These are phyloP conservation scores for Delia radicum DNA, from an alignment of 1,140 invertebrate genomes.

Conservation along the genomic window DNA sequence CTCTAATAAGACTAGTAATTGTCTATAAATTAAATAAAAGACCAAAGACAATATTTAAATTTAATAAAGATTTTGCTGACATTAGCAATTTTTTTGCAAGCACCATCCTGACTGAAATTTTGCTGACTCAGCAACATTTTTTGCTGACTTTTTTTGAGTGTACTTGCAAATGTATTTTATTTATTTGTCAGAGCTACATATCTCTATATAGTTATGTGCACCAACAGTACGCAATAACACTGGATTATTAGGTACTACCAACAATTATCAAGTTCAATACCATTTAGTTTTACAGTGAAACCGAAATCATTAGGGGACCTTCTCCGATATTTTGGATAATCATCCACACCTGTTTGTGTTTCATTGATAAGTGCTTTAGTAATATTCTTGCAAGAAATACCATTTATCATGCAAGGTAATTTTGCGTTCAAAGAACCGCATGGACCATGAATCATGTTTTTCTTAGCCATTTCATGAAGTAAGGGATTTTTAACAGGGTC, in stretches of 20 bases:
- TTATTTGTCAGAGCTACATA: constrained; percentile 41
- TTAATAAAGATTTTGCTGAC: too few species aligned
- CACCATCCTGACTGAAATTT: too few species aligned
- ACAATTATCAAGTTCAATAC: neutral
- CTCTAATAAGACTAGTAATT: too few species aligned
- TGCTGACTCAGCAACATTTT: too few species aligned
- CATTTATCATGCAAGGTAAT: neutral
- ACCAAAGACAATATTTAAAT: too few species aligned
- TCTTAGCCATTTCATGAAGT: neutral
- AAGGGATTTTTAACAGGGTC: neutral
- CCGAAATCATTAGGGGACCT: constrained; percentile 23
- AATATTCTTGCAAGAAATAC: constrained; percentile 31
- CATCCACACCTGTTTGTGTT: constrained; percentile 45
- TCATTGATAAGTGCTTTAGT: constrained; percentile 33
- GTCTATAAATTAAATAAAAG: too few species aligned
- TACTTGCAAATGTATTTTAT: too few species aligned
- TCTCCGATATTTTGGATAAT: constrained; percentile 56
- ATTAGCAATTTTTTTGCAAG: too few species aligned
- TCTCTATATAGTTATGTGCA: constrained; percentile 30
- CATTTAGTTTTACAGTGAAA: constrained; percentile 29
- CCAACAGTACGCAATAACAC: constrained; percentile 29
- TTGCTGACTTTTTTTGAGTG: too few species aligned
- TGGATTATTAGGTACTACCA: constrained; percentile 11
- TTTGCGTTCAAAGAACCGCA: constrained; percentile 50
- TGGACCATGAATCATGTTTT: constrained; percentile 50